A percentile compares a stretch with the other conserved stretches of the same genome.
Conservation (phyloP, 2,888 invertebrate species). For the Nesidiocoris tenuis region DNA sequence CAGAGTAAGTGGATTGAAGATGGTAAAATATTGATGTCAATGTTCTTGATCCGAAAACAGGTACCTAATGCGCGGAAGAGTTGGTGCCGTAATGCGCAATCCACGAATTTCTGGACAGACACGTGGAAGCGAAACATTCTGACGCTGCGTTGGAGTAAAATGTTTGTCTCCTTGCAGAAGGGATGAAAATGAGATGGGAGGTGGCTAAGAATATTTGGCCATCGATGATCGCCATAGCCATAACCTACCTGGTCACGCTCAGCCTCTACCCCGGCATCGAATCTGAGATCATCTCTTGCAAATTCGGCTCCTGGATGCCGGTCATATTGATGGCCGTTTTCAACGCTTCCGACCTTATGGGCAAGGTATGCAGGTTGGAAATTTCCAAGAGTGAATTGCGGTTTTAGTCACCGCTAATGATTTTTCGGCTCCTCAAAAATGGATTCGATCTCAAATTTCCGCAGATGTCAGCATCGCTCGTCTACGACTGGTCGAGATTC, state of each 20-base stretch:
- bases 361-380: conserved; percentile 70
- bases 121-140: no score
- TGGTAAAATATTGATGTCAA: no score
- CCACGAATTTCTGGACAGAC: no score
- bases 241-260: conserved; percentile 86
- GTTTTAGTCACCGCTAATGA: not conserved
- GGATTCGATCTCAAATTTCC: no score
- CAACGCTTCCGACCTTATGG: conserved; percentile 81
- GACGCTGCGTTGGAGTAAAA: no score
- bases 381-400: not conserved
- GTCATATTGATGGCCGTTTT: conserved; percentile 86
- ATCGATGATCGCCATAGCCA: conserved; percentile 84
- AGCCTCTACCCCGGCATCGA: conserved; percentile 88
- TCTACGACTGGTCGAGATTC: conserved; percentile 79
- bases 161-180: conserved; percentile 64
- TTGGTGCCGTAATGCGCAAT: no score
- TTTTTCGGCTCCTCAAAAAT: no score
- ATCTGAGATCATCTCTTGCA: conserved; percentile 82
- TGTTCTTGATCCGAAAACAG: no score
- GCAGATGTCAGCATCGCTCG: conserved; percentile 74
- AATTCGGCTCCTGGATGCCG: conserved; percentile 85
- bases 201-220: conserved; percentile 84
- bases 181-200: conserved; percentile 70
- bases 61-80: no score
- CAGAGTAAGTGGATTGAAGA: conserved; percentile 59